phyloP scores from a whole-genome alignment of 2,113 vertebrate genomes.

The Cnemophilus loriae region DNA sequence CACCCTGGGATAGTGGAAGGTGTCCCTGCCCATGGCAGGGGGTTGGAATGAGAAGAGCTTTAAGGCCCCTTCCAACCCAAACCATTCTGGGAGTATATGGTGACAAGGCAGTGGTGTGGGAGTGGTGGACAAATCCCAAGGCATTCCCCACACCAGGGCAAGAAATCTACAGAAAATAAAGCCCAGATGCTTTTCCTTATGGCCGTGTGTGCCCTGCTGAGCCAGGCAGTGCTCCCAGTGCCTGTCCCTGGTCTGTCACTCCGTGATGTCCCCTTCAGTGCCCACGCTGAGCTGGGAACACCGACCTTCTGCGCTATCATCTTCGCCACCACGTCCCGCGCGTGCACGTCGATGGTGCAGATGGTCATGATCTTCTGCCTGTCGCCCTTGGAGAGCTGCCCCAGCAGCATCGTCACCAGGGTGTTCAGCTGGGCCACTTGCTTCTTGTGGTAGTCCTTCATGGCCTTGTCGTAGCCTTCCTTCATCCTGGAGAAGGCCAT shows the following conservation, averaged over 20 bases:
- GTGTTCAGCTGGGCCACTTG: conserved; percentile 92
- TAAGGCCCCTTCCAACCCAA: background rate
- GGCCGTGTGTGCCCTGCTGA: background rate
- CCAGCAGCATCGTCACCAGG: conserved; percentile 89
- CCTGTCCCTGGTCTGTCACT: background rate
- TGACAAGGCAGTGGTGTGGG: background rate
- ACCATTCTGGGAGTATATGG: background rate
- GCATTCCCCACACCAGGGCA: background rate
- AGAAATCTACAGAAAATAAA: background rate
- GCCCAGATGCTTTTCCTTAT: background rate
- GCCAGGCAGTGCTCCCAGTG: background rate
- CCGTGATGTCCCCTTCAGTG: rapidly evolving
- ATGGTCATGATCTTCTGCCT: conserved; percentile 97
- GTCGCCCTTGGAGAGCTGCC: conserved; percentile 86
- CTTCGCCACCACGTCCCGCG: conserved; percentile 92
- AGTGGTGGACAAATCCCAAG: background rate
- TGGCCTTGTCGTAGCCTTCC: conserved; percentile 88
- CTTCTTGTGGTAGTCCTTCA: conserved; percentile 93
- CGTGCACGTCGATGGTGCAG: conserved; percentile 95
- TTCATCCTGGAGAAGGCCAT: conserved; percentile 89
- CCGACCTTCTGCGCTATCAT: conserved; percentile 90
- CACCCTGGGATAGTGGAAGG: rapidly evolving
- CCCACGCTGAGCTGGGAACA: background rate
- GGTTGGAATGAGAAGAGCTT: background rate
- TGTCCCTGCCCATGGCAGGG: background rate